phyloP scores from a whole-genome alignment of 2,797 vertebrate species.

The Notolabrus celidotus region DNA sequence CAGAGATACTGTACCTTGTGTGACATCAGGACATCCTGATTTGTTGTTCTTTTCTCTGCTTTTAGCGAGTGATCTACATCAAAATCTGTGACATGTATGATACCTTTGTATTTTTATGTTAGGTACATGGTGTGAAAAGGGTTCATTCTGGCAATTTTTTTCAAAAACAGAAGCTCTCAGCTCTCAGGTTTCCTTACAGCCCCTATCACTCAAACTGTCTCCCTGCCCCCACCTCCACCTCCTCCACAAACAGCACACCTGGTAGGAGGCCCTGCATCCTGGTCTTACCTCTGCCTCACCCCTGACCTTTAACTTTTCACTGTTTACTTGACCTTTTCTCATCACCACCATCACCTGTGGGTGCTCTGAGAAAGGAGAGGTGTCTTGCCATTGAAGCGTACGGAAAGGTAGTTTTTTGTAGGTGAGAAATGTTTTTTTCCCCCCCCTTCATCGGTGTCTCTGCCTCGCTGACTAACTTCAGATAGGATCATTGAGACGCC shows the following conservation, averaged over 20 bases:
- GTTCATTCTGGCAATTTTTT: background rate
- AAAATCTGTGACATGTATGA: too few relatives aligned
- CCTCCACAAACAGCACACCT: slow-evolving; percentile 66
- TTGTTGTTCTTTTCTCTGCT: too few relatives aligned
- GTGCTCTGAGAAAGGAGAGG: slow-evolving; percentile 18
- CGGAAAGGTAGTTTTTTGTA: slow-evolving; percentile 6
- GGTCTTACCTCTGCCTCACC: slow-evolving; percentile 63
- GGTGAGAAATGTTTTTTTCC: slow-evolving; percentile 24
- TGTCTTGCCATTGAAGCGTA: slow-evolving; percentile 12
- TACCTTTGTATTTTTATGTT: too few relatives aligned
- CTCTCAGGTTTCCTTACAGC: slow-evolving; percentile 62
- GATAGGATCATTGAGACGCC: slow-evolving; percentile 62
- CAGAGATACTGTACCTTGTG: too few relatives aligned
- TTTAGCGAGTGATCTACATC: too few relatives aligned
- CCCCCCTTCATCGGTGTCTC: slow-evolving; percentile 25
- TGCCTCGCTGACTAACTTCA: slow-evolving; percentile 29
- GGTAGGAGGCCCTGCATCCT: slow-evolving; percentile 57
- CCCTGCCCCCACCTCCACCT: slow-evolving; percentile 14
- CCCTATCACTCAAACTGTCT: slow-evolving; percentile 35
- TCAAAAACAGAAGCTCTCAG: slow-evolving; percentile 22
- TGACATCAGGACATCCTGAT: too few relatives aligned
- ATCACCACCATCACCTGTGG: slow-evolving; percentile 43
- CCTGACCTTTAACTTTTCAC: slow-evolving; percentile 55
- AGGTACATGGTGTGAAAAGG: too few relatives aligned
- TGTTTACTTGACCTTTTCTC: slow-evolving; percentile 47